phyloP scores from a whole-genome alignment of 2,888 invertebrate genomes.

The Ophion slaviceki region DNA sequence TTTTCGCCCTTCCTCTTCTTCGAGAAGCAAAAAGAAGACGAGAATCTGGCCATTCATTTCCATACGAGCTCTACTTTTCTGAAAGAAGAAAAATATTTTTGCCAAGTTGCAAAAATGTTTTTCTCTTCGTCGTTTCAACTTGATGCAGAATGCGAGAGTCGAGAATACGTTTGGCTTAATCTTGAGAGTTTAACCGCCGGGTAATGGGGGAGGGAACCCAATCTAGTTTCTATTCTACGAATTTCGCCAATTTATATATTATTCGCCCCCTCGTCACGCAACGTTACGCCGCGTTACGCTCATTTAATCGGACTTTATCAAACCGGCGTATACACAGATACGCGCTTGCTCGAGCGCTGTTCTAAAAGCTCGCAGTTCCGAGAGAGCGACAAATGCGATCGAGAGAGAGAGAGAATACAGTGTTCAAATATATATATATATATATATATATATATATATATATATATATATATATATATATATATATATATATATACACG shows the following conservation, averaged over 20 bases:
- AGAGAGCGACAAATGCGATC: neutral
- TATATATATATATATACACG: slow-evolving; percentile 48
- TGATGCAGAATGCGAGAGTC: no score
- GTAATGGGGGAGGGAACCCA: neutral
- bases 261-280: slow-evolving; percentile 28
- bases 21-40: no score
- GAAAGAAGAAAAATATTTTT: no score
- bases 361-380: slow-evolving; percentile 14
- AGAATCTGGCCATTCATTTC: no score
- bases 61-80: no score
- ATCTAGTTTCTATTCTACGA: neutral
- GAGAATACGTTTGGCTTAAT: no score
- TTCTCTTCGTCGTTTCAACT: no score
- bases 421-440: slow-evolving; percentile 5
- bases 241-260: slow-evolving; percentile 7
- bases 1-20: no score
- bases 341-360: no score
- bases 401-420: neutral
- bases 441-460: slow-evolving; percentile 41
- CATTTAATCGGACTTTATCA: slow-evolving; percentile 56
- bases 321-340: slow-evolving; percentile 4
- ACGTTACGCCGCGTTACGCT: slow-evolving; percentile 52
- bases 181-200: no score
- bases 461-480: slow-evolving; percentile 23
- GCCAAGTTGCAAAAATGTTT: no score